Conservation (phyloP, 2,113 vertebrate genomes). For the Oncorhynchus mykiss region DNA sequence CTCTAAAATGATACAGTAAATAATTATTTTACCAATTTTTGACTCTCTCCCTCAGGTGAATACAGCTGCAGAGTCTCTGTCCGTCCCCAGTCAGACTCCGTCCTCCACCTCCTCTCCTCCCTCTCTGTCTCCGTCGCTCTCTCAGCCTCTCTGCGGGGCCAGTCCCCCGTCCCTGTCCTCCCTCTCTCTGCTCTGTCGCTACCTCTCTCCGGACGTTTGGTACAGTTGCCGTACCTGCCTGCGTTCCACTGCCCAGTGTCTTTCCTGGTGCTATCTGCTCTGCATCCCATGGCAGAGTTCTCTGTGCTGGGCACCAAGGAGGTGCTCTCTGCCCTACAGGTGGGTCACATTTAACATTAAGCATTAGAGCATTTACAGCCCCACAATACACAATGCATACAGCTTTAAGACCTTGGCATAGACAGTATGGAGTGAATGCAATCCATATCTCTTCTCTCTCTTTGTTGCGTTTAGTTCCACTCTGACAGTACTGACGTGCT, state of each 20-base stretch:
- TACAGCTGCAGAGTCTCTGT: slow-evolving; percentile 29
- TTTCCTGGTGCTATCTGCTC: slow-evolving; percentile 7
- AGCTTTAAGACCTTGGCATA: not conserved
- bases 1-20: not conserved
- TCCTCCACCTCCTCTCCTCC: slow-evolving; percentile 33
- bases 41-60: slow-evolving; percentile 22
- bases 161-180: not conserved
- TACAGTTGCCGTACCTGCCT: slow-evolving; percentile 17
- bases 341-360: not conserved
- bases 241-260: slow-evolving; percentile 8
- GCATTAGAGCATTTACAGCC: not conserved
- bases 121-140: slow-evolving; percentile 25
- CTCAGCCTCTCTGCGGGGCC: slow-evolving; percentile 24
- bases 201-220: slow-evolving; percentile 16
- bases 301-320: slow-evolving; percentile 22
- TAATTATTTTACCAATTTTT: not conserved
- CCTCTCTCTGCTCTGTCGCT: not conserved
- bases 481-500: slow-evolving; percentile 19
- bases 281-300: slow-evolving; percentile 21
- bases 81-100: slow-evolving; percentile 17
- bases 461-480: slow-evolving; percentile 14
- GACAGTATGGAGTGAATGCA: too few relatives aligned
- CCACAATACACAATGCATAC: not conserved
- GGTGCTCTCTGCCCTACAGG: slow-evolving; percentile 21
- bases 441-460: not conserved